Conservation (phyloP, 2,888 invertebrate genomes). For the Latrodectus hesperus region DNA sequence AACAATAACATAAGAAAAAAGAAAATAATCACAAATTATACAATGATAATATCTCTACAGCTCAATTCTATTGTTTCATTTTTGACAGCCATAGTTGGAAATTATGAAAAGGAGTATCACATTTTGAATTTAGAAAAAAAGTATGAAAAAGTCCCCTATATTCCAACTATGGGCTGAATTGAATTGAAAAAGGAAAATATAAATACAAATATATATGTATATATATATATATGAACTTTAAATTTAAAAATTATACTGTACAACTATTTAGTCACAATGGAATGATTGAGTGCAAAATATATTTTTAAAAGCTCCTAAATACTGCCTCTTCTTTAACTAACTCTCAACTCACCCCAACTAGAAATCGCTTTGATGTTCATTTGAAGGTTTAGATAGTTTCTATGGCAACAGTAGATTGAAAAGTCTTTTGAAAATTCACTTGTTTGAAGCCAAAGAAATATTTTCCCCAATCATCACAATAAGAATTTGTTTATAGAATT, state of each 20-base stretch:
- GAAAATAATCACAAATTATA: too few species aligned
- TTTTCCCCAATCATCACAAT: background rate
- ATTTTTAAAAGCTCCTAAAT: constrained; percentile 63
- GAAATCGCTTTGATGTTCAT: constrained; percentile 19
- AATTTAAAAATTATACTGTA: constrained; percentile 61
- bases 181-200: constrained; percentile 34
- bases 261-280: constrained; percentile 60
- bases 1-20: too few species aligned
- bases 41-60: too few species aligned
- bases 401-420: constrained; percentile 4
- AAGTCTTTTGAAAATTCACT: constrained; percentile 9
- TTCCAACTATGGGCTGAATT: constrained; percentile 51
- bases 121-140: constrained; percentile 44
- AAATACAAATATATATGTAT: constrained; percentile 11
- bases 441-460: background rate
- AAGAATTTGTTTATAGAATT: background rate
- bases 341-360: constrained; percentile 34
- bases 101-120: constrained; percentile 50
- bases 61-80: background rate
- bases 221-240: constrained; percentile 43
- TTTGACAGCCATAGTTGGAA: constrained; percentile 49
- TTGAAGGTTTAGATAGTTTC: constrained; percentile 12
- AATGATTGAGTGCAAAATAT: constrained; percentile 64
- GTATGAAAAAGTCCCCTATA: constrained; percentile 44
- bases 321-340: constrained; percentile 53